Percentiles rank a stretch among this genome's conserved stretches.
phyloP scores from a whole-genome alignment of 2,113 vertebrate species.

The Orientallactaga bullata region DNA sequence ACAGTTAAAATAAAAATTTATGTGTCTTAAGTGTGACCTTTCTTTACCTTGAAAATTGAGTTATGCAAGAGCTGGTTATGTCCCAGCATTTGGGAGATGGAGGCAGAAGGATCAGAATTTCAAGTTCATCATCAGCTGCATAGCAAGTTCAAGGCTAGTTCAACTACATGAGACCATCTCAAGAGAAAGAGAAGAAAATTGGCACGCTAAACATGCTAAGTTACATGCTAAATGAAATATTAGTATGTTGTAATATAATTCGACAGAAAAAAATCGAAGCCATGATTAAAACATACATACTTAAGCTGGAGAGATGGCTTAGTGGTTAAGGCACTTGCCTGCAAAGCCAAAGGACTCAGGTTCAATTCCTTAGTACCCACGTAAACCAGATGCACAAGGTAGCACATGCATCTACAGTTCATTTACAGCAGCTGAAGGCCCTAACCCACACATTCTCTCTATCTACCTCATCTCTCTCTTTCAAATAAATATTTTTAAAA shows the following conservation, averaged over 20 bases:
- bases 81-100: too few relatives aligned
- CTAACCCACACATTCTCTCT: too few relatives aligned
- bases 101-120: too few relatives aligned
- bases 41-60: conserved; percentile 62
- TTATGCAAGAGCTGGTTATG: background rate
- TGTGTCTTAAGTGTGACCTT: background rate
- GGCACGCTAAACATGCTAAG: background rate
- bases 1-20: conserved; percentile 47
- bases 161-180: background rate
- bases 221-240: background rate
- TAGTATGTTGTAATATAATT: conserved; percentile 9
- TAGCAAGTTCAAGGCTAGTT: background rate
- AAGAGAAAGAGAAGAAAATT: conserved; percentile 6
- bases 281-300: conserved; percentile 11
- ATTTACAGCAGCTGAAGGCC: too few relatives aligned
- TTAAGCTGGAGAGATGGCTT: background rate
- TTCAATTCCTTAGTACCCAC: too few relatives aligned
- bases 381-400: too few relatives aligned
- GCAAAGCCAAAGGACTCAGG: too few relatives aligned
- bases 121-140: background rate
- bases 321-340: too few relatives aligned
- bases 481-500: too few relatives aligned
- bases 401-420: too few relatives aligned
- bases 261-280: conserved; percentile 16
- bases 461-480: background rate